Base-by-base conservation (phyloP, 2,113 vertebrate genomes). In the Myocastor coypus region DNA sequence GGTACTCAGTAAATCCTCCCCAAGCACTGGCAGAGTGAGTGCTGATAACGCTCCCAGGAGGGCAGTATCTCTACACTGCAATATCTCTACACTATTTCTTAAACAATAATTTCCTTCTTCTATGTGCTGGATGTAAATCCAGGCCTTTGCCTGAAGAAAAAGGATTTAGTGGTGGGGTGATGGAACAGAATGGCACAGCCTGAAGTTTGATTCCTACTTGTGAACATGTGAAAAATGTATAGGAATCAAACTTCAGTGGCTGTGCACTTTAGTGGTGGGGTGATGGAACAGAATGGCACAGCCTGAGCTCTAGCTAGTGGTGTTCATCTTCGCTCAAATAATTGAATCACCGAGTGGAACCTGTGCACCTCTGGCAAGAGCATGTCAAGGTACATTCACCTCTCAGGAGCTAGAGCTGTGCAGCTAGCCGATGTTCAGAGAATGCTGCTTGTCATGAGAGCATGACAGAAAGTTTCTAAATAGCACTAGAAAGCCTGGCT, bases 311-410 rank as follows among this genome's bases (percentile, higher is more conserved):
- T n/a, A n/a, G 9, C 13, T 0, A 0, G 52, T 19, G 28, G 30
- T 34, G 8, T 7, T 17, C 63, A 61, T 86, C 66, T 16, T 55
- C 28, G 24, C 37, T 8, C 94, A 66, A 87, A 78, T 64, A 50
- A 50, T 30, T 34, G 24, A n/a, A 55, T 61, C 19, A 32, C 0
- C 57, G 28, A 37, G 55, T 7, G 30, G 22, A 17, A 24, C 12
- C 1, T 12, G 4, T 5, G 28, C 19, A 4, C 37, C 68, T n/a
- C 83, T 17, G 5, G 28, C 22, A 12, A 6, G 7, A 16, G 24
- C 3, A 1, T 0, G 1, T 7, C 42, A 26, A 2, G 66, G 64
- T 30, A 12, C 1, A 0, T 2, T 20, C 30, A 11, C 37, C 30
- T 59, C 64, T 92, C 17, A 20, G 37, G 10, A 66, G 28, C 37